Evolutionary conservation across 1,140 invertebrate genomes (phyloP).

Genomic region (Drosophila micromelanica): DNA sequence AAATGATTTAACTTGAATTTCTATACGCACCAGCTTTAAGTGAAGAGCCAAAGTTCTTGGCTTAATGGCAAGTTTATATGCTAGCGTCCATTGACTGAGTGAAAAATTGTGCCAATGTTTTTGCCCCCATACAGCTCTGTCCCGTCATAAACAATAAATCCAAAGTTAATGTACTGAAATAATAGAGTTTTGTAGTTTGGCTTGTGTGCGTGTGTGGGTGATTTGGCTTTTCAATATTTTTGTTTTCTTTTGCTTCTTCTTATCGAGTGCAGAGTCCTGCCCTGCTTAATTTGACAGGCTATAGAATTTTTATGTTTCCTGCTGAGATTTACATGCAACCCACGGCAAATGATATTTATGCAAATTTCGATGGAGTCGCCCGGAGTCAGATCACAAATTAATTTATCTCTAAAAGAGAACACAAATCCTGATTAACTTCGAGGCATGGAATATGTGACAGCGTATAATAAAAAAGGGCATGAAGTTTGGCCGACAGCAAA

Average conservation of each 20-base stretch:
- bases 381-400: conserved; percentile 62
- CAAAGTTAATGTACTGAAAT: conserved; percentile 78
- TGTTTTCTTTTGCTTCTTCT: conserved; percentile 5
- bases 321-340: conserved; percentile 60
- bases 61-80: conserved; percentile 33
- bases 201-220: background rate
- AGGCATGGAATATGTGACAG: conserved; percentile 41
- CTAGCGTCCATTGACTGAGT: conserved; percentile 43
- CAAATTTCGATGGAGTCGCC: conserved; percentile 70
- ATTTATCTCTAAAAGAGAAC: conserved; percentile 68
- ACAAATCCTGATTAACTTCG: conserved; percentile 79
- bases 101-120: conserved; percentile 29
- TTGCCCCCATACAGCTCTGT: conserved; percentile 1
- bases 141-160: conserved; percentile 76
- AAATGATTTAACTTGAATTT: conserved; percentile 19
- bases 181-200: conserved; percentile 70
- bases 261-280: conserved; percentile 37
- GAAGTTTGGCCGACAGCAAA: conserved; percentile 66
- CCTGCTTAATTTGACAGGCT: conserved; percentile 34
- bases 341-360: conserved; percentile 76
- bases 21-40: conserved; percentile 4
- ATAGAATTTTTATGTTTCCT: conserved; percentile 39
- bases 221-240: conserved; percentile 2
- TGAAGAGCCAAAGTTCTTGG: conserved; percentile 16
- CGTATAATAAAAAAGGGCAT: conserved; percentile 44